Evolutionary conservation across 2,888 invertebrate genomes (phyloP).

Genomic region (Papilio protenor): DNA sequence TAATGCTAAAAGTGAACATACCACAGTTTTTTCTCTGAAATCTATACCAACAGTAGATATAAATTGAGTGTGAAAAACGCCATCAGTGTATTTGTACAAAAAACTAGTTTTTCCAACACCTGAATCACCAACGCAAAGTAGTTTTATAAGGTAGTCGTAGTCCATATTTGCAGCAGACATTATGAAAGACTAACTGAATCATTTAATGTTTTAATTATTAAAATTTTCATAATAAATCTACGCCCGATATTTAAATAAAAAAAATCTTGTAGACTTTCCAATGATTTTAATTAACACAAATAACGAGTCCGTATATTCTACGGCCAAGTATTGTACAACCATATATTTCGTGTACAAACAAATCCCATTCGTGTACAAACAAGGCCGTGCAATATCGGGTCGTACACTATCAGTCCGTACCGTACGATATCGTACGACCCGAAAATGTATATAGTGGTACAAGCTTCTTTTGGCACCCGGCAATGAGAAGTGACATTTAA

Average conservation of each 20-base stretch:
- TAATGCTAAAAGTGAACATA: constrained; percentile 69
- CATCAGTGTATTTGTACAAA: constrained; percentile 97
- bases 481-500: no score
- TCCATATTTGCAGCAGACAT: constrained; percentile 83
- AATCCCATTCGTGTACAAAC: no score
- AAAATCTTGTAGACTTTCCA: neutral
- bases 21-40: constrained; percentile 97
- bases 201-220: constrained; percentile 34
- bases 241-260: neutral
- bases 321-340: no score
- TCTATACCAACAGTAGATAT: constrained; percentile 99
- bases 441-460: no score
- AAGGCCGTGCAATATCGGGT: no score
- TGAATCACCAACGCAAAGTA: constrained; percentile 97
- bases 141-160: constrained; percentile 96
- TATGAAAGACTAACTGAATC: constrained; percentile 27
- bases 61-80: constrained; percentile 95
- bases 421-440: no score
- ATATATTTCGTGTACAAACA: no score
- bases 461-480: no score
- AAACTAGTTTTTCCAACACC: constrained; percentile 99
- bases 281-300: neutral
- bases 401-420: no score
- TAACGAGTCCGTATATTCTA: no score
- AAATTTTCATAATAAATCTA: constrained; percentile 11